Percentiles rank a stretch among this genome's conserved stretches.
phyloP scores from a whole-genome alignment of 2,888 invertebrate species.

The Nomada goodeniana region DNA sequence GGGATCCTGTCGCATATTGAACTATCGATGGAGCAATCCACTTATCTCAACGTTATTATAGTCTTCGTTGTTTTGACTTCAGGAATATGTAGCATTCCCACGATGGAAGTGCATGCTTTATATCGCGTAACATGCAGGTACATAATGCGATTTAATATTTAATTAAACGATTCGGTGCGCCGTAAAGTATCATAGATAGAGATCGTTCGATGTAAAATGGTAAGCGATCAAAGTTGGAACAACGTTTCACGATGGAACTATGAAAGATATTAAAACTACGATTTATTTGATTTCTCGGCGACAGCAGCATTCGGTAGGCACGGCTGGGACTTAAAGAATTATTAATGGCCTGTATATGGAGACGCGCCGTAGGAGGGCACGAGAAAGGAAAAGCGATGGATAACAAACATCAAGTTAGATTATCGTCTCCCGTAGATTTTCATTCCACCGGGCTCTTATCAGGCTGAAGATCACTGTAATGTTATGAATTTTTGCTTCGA shows the following conservation, averaged over 20 bases:
- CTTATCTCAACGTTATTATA: background rate
- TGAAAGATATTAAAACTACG: constrained; percentile 33
- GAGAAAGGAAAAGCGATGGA: constrained; percentile 25
- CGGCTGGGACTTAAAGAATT: constrained; percentile 65
- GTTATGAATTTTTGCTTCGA: constrained; percentile 55
- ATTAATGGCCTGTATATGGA: constrained; percentile 61
- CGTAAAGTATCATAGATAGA: constrained; percentile 4
- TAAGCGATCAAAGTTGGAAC: constrained; percentile 13
- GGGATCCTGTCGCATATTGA: background rate
- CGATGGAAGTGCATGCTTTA: too few species aligned
- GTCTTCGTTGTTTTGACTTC: background rate
- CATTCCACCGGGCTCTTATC: constrained; percentile 62
- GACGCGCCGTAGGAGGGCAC: constrained; percentile 46
- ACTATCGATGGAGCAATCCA: background rate
- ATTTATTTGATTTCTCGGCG: constrained; percentile 56
- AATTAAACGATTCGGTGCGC: constrained; percentile 20
- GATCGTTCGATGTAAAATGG: background rate
- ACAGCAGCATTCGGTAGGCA: constrained; percentile 61
- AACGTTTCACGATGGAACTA: constrained; percentile 1
- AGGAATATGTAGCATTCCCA: background rate
- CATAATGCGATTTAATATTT: constrained; percentile 14
- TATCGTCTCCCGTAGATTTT: constrained; percentile 67
- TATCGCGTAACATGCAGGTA: too few species aligned
- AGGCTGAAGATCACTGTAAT: constrained; percentile 63
- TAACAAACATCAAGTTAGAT: constrained; percentile 68